Percentiles rank a stretch among this genome's conserved stretches.
phyloP scores from a whole-genome alignment of 1,140 invertebrate genomes.

The Colletes latitarsis region DNA sequence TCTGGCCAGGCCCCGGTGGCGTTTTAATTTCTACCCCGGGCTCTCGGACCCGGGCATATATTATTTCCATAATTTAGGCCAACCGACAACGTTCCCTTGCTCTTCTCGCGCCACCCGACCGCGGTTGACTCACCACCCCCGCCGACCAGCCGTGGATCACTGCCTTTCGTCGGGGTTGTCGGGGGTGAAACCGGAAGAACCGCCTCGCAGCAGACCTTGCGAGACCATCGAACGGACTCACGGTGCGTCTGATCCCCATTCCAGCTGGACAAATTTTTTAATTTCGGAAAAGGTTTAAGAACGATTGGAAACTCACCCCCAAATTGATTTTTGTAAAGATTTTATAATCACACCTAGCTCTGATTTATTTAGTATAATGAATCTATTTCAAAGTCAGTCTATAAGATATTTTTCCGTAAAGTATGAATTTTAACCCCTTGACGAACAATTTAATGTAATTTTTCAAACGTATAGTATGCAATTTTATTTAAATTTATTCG shows the following conservation, averaged over 20 bases:
- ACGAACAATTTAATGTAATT: too few species aligned
- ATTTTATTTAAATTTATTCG: too few species aligned
- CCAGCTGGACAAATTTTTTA: too few species aligned
- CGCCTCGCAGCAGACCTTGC: neutral
- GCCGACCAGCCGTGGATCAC: slow-evolving; percentile 17
- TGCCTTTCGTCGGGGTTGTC: neutral
- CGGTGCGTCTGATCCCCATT: neutral
- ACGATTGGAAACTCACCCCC: too few species aligned
- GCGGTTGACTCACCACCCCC: slow-evolving; percentile 9
- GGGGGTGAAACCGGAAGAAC: neutral
- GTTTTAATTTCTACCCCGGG: slow-evolving; percentile 67
- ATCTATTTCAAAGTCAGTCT: too few species aligned
- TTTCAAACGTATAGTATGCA: too few species aligned
- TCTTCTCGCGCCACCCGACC: neutral
- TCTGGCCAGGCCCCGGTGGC: slow-evolving; percentile 53
- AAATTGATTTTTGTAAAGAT: too few species aligned
- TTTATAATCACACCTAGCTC: too few species aligned
- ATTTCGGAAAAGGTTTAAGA: too few species aligned
- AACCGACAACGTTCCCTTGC: slow-evolving; percentile 2
- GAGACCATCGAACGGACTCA: neutral
- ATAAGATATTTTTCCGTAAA: too few species aligned
- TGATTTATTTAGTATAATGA: too few species aligned
- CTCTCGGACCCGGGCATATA: slow-evolving; percentile 37
- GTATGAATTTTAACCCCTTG: too few species aligned
- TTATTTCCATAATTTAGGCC: slow-evolving; percentile 67